Evolutionary conservation across 2,888 invertebrate species (phyloP), one percentile per base, ranked within the genome.

Genomic region (Melanostoma mellinum): DNA sequence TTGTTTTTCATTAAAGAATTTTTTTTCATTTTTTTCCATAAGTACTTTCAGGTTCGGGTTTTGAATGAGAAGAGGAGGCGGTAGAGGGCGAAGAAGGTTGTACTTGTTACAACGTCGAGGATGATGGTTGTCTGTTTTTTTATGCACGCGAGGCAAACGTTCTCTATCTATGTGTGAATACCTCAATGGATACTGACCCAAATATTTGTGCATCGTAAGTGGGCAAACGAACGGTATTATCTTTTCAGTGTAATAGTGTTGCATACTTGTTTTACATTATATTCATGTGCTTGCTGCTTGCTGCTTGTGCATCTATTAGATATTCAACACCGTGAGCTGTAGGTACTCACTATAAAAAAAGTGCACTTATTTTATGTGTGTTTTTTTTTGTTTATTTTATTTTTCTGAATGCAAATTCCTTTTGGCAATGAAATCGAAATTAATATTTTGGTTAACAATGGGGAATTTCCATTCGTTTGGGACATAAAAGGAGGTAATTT

Each of bases 161-260:
- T 61, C 48, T 32, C 38, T 77, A 53, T 63, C 60, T 73, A 4
- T 76, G 61, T 73, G 69, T 53, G 63, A 52, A 65, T 82, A 74
- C 82, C 82, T 82, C 82, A 69, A 74, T 82, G 82, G 82, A 77
- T 78, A 78, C 82, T 82, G 82, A 82, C 82, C 82, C 73, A 82
- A 82, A 82, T 82, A 82, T 82, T 82, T 82, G 82, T 77, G 82
- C 82, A 82, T 74, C 73, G 82, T 69, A 78, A 82, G 82, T 82
- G 82, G 82, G 78, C 82, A 82, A 82, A 60, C 63, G 38, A 82
- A 82, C 82, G 82, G 82, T 78, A 82, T 63, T 65, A 65, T 69
- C 53, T 42, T 20, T 20, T 63, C 53, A 63, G 30, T 61, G 61
- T 33, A 52, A 56, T 50, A 52, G 58, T 67, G 4, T 55, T 60